phyloP scores from a whole-genome alignment of 2,113 vertebrate species.

The Poeciliopsis occidentalis region DNA sequence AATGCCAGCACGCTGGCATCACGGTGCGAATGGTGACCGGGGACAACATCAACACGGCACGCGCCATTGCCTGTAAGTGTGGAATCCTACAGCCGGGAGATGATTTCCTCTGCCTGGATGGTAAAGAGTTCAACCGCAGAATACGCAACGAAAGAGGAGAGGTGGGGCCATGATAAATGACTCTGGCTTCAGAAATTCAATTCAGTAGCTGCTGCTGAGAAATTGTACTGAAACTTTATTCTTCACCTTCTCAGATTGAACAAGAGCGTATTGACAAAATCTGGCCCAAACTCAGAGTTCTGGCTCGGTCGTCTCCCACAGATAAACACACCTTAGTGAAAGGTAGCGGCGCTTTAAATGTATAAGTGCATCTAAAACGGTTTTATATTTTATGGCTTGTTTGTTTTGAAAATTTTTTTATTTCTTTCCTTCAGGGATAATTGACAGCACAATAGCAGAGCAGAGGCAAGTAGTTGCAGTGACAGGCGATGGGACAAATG shows the following conservation, averaged over 20 bases:
- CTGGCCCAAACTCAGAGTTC: slow-evolving; percentile 97
- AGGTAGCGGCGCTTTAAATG: slow-evolving; percentile 78
- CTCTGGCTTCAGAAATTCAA: slow-evolving; percentile 11
- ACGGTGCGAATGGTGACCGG: slow-evolving; percentile 99
- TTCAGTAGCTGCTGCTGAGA: slow-evolving; percentile 22
- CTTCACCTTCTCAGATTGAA: slow-evolving; percentile 87
- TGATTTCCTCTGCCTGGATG: slow-evolving; percentile 95
- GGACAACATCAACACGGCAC: slow-evolving; percentile 98
- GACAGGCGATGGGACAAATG: slow-evolving; percentile 97
- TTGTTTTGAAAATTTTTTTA: background rate
- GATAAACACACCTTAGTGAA: slow-evolving; percentile 99
- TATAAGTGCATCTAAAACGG: background rate
- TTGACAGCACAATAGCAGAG: slow-evolving; percentile 94
- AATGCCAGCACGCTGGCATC: slow-evolving; percentile 96
- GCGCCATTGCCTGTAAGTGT: slow-evolving; percentile 95
- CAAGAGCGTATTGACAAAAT: slow-evolving; percentile 98
- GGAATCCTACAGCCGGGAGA: slow-evolving; percentile 95
- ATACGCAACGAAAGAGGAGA: slow-evolving; percentile 99
- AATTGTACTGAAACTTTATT: slow-evolving; percentile 41
- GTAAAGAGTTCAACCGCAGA: slow-evolving; percentile 98
- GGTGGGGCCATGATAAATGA: slow-evolving; percentile 75
- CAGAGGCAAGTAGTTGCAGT: slow-evolving; percentile 97
- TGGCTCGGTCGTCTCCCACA: slow-evolving; percentile 97
- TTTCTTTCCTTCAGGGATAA: slow-evolving; percentile 85
- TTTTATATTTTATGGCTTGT: background rate